phyloP scores from a whole-genome alignment of 2,797 vertebrate genomes.

The Fringilla coelebs region DNA sequence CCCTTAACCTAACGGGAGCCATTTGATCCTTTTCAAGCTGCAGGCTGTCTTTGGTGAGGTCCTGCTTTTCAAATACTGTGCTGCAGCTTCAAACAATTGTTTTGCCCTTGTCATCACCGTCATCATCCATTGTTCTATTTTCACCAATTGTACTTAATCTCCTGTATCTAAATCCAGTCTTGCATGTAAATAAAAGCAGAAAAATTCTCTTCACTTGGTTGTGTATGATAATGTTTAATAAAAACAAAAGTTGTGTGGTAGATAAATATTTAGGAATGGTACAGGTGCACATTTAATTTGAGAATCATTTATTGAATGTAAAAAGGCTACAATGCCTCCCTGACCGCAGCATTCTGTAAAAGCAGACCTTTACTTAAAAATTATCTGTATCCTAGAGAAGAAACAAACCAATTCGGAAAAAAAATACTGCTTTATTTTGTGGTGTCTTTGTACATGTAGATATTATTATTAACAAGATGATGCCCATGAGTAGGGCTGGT shows the following conservation, averaged over 20 bases:
- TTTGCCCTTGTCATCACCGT: background rate
- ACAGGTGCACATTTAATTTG: background rate
- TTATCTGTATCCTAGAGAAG: background rate
- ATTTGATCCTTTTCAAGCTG: conserved; percentile 40
- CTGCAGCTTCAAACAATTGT: background rate
- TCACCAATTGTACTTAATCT: background rate
- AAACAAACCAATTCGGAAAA: background rate
- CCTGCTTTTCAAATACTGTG: background rate
- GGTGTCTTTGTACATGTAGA: background rate
- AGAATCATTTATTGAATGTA: background rate
- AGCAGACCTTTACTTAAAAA: background rate
- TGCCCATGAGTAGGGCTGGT: background rate
- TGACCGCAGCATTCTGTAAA: background rate
- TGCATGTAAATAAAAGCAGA: background rate
- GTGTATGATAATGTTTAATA: background rate
- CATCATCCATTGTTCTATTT: background rate
- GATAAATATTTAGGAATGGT: background rate
- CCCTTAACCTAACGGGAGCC: conserved; percentile 17
- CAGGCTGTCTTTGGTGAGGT: background rate
- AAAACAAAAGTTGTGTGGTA: background rate
- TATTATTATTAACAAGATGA: background rate
- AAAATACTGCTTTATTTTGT: background rate
- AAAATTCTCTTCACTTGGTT: background rate
- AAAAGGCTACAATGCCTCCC: background rate
- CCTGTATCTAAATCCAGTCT: conserved; percentile 4